phyloP scores from a whole-genome alignment of 2,888 invertebrate genomes.

The Macrophya alboannulata region DNA sequence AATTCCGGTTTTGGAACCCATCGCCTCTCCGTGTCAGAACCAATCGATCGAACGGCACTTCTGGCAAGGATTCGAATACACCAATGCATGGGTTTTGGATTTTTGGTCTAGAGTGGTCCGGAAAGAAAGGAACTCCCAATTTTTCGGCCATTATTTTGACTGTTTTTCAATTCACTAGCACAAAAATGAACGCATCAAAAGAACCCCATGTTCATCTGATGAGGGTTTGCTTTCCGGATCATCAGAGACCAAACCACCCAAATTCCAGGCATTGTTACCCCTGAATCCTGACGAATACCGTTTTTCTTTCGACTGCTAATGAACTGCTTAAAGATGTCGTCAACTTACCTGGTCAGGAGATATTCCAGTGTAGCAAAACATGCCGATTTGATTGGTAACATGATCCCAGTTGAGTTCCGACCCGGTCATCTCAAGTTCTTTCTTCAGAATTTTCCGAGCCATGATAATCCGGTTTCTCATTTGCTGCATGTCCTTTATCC shows the following conservation, averaged over 20 bases:
- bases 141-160: neutral
- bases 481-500: conserved; percentile 84
- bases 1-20: too few relatives aligned
- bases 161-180: neutral
- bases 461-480: conserved; percentile 87
- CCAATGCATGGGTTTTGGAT: neutral
- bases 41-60: too few relatives aligned
- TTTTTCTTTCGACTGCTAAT: too few relatives aligned
- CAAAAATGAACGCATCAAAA: too few relatives aligned
- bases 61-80: neutral
- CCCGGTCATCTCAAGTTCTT: conserved; percentile 83
- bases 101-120: neutral
- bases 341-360: conserved; percentile 81
- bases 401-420: conserved; percentile 84
- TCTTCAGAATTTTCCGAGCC: conserved; percentile 82
- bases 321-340: neutral
- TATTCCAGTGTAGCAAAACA: conserved; percentile 88
- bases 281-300: too few relatives aligned
- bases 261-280: too few relatives aligned
- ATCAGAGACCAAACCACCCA: neutral
- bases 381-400: conserved; percentile 87
- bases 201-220: neutral
- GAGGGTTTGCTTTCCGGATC: neutral
- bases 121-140: too few relatives aligned
- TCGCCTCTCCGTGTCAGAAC: too few relatives aligned